These are phyloP conservation scores for Archivesica marissinica DNA, from an alignment of 1,140 invertebrate species.

Conservation along the genomic window DNA sequence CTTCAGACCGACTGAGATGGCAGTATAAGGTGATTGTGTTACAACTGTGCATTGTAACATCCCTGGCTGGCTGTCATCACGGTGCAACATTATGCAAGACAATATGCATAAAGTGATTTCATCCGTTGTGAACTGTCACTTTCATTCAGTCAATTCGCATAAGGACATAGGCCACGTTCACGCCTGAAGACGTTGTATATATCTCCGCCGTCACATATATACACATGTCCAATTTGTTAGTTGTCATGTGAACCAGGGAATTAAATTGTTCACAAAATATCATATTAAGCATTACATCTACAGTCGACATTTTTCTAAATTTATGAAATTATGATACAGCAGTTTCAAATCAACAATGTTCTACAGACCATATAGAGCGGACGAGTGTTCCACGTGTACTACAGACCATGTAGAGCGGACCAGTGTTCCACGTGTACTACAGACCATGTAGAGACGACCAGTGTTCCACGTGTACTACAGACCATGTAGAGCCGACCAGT, in stretches of 20 bases:
- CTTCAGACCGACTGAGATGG: too few relatives aligned
- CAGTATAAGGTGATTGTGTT: background rate
- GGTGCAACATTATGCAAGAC: conserved; percentile 22
- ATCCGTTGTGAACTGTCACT: conserved; percentile 27
- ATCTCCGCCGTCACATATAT: background rate
- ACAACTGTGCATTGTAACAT: background rate
- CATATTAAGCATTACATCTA: too few relatives aligned
- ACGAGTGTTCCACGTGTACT: too few relatives aligned
- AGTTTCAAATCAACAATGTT: too few relatives aligned
- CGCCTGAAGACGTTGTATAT: background rate
- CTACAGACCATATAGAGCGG: too few relatives aligned
- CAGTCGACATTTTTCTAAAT: too few relatives aligned
- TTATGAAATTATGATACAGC: too few relatives aligned
- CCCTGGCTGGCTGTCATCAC: background rate
- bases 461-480: too few relatives aligned
- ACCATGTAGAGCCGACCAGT: too few relatives aligned
- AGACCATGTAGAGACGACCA: too few relatives aligned
- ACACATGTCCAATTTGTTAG: conserved; percentile 25
- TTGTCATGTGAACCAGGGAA: background rate
- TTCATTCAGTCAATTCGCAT: conserved; percentile 2
- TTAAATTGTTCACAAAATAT: background rate
- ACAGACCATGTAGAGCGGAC: too few relatives aligned
- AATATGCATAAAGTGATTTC: conserved; percentile 23
- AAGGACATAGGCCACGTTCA: background rate
- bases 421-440: too few relatives aligned